These are phyloP conservation scores for Lichenostomus cassidix DNA, from an alignment of 2,113 vertebrate genomes.

Conservation along the genomic window DNA sequence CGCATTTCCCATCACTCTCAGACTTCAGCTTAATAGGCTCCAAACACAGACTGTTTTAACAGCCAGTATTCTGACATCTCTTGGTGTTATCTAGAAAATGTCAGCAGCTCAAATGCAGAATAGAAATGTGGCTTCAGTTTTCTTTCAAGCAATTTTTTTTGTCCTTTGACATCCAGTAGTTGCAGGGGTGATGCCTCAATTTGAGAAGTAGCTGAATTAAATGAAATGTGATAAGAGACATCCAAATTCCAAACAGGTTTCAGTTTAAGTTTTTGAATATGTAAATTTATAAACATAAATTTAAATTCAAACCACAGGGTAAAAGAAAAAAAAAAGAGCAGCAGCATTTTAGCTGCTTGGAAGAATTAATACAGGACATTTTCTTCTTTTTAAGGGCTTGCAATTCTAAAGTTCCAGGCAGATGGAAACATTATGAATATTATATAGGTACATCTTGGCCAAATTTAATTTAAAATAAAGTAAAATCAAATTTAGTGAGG, in stretches of 20 bases:
- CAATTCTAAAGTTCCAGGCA: not conserved
- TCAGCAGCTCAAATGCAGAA: conserved; percentile 54
- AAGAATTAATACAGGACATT: conserved; percentile 9
- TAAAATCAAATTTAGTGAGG: not conserved
- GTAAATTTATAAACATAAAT: conserved; percentile 54
- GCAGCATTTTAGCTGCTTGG: not conserved
- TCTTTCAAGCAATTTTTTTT: conserved; percentile 27
- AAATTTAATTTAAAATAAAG: not conserved
- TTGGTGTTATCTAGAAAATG: conserved; percentile 62
- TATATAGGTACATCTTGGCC: not conserved
- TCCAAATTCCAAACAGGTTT: conserved; percentile 40
- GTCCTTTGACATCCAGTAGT: conserved; percentile 48
- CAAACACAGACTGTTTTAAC: conserved; percentile 59
- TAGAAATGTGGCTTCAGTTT: conserved; percentile 38
- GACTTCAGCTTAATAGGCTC: conserved; percentile 44
- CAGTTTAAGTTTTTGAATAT: conserved; percentile 30
- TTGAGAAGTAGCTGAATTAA: conserved; percentile 41
- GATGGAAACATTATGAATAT: not conserved
- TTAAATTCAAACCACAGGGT: conserved; percentile 28
- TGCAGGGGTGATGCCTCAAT: conserved; percentile 49
- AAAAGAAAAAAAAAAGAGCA: not conserved
- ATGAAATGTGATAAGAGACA: conserved; percentile 1
- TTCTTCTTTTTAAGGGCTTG: not conserved
- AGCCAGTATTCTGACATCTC: conserved; percentile 59
- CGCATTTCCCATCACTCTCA: conserved; percentile 33